These are phyloP conservation scores for Stichopus chloronotus DNA, from an alignment of 35 echinoderm and acorn worm species.

Conservation along the genomic window DNA sequence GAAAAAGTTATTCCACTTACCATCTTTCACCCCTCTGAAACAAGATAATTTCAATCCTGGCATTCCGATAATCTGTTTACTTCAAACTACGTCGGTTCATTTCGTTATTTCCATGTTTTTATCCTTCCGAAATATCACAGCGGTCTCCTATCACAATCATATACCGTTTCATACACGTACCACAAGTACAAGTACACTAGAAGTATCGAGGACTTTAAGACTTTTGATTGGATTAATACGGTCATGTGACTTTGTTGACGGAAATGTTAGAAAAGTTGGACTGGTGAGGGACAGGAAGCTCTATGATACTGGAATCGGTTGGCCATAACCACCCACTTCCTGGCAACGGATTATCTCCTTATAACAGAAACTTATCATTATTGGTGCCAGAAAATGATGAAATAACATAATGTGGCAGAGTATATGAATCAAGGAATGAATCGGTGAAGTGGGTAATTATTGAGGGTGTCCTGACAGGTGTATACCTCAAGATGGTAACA, in stretches of 20 bases:
- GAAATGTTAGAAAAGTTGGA: slow-evolving; percentile 32
- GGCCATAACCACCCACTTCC: not conserved
- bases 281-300: not conserved
- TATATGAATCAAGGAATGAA: too few relatives aligned
- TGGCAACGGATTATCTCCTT: not conserved
- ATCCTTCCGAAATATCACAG: not conserved
- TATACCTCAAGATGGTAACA: too few relatives aligned
- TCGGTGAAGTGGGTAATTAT: too few relatives aligned
- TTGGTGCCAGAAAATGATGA: not conserved
- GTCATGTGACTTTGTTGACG: slow-evolving; percentile 55
- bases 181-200: not conserved
- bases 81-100: not conserved
- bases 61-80: not conserved
- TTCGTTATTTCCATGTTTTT: not conserved
- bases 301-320: not conserved
- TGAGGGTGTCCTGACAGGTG: too few relatives aligned
- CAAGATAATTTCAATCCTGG: slow-evolving; percentile 43
- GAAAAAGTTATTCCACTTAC: not conserved
- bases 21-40: slow-evolving; percentile 48
- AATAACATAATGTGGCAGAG: too few relatives aligned
- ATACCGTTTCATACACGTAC: not conserved
- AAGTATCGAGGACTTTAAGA: not conserved
- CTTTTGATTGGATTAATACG: slow-evolving; percentile 18
- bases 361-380: not conserved
- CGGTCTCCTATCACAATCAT: not conserved